A percentile compares a stretch with the other conserved stretches of the same genome.
phyloP scores from a whole-genome alignment of 2,113 vertebrate species.

The Trochalopteron elliotii region DNA sequence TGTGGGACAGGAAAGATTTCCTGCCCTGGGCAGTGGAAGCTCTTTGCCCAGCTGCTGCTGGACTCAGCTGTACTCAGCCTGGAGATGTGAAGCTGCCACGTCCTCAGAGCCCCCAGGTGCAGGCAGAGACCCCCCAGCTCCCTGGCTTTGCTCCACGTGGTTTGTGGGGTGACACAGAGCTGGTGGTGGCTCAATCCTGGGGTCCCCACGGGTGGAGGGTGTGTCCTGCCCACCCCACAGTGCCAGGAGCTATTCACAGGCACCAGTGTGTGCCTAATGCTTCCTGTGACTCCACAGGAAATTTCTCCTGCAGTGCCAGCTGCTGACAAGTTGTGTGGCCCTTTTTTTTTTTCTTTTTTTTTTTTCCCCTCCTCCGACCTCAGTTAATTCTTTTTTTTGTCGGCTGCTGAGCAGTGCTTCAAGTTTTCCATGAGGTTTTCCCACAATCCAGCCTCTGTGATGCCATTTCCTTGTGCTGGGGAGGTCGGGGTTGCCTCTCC shows the following conservation, averaged over 20 bases:
- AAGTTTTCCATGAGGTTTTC: slow-evolving; percentile 26
- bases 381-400: not conserved
- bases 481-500: not conserved
- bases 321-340: slow-evolving; percentile 31
- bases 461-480: not conserved
- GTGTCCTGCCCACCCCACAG: not conserved
- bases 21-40: not conserved
- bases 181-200: accelerated
- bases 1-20: not conserved
- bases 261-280: not conserved
- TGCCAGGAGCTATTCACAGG: not conserved
- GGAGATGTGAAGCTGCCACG: not conserved
- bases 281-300: slow-evolving; percentile 35
- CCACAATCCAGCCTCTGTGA: not conserved
- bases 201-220: not conserved
- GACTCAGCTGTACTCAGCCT: accelerated
- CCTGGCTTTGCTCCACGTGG: accelerated
- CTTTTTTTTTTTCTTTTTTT: not conserved
- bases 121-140: not conserved
- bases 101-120: accelerated
- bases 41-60: not conserved
- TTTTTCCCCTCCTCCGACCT: not conserved
- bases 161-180: not conserved
- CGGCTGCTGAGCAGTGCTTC: not conserved
- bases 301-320: not conserved